These are phyloP conservation scores for Passer domesticus DNA, from an alignment of 2,113 vertebrate genomes.

Conservation along the genomic window DNA sequence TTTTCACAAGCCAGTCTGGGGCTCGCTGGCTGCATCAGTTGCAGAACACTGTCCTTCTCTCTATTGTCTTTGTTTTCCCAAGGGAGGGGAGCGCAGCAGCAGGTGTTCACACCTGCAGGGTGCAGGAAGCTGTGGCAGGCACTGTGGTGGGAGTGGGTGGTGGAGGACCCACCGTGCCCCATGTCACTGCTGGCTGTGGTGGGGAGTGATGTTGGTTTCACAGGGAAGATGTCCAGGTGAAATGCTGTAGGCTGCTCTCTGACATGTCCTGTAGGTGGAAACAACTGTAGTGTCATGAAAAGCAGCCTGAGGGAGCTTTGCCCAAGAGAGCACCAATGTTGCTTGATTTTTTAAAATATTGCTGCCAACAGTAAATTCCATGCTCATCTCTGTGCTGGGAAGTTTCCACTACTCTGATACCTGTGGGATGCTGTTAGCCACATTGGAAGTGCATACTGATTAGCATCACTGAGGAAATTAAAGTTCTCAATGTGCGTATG, in stretches of 20 bases:
- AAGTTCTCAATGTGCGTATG: neutral
- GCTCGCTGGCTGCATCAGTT: neutral
- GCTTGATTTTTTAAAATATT: neutral
- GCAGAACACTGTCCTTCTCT: neutral
- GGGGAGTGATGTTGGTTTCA: neutral
- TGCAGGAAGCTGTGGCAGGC: neutral
- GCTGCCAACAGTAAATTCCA: neutral
- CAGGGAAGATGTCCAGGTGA: neutral
- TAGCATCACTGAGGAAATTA: neutral
- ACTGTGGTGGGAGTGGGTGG: fast-evolving
- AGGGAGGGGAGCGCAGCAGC: neutral
- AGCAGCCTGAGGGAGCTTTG: neutral
- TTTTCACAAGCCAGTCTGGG: neutral
- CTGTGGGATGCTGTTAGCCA: neutral
- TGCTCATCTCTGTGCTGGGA: neutral
- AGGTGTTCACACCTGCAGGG: neutral
- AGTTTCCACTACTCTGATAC: neutral
- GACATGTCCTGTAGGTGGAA: neutral
- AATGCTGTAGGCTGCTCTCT: neutral
- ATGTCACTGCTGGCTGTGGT: neutral
- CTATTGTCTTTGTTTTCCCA: neutral
- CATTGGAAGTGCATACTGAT: fast-evolving
- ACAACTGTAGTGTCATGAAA: neutral
- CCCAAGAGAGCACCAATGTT: neutral
- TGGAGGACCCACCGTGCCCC: neutral